phyloP scores from a whole-genome alignment of 2,797 vertebrate species.

The Diplodus puntazzo region DNA sequence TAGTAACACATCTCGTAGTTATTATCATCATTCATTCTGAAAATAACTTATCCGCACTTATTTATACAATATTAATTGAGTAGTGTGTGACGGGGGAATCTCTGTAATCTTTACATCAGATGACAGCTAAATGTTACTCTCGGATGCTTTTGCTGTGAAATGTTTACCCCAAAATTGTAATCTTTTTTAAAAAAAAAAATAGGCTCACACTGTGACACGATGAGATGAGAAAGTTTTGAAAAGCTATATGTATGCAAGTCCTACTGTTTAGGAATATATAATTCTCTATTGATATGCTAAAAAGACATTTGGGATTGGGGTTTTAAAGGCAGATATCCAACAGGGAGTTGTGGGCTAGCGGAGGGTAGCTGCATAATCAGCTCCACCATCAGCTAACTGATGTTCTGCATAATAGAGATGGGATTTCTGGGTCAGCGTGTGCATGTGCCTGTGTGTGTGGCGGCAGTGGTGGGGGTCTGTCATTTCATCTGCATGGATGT shows the following conservation, averaged over 20 bases:
- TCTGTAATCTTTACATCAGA: conserved; percentile 35
- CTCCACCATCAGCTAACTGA: conserved; percentile 83
- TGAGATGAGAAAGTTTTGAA: conserved; percentile 68
- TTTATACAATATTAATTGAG: conserved; percentile 45
- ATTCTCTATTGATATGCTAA: conserved; percentile 84
- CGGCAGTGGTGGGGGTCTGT: conserved; percentile 47
- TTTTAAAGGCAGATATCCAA: conserved; percentile 82
- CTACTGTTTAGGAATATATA: conserved; percentile 82
- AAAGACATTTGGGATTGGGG: conserved; percentile 82
- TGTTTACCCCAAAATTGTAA: conserved; percentile 58
- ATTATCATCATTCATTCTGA: not conserved
- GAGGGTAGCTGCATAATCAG: conserved; percentile 84
- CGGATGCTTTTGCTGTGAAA: conserved; percentile 33
- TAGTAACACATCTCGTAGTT: not conserved
- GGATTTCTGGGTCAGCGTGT: conserved; percentile 80
- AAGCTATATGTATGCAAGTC: conserved; percentile 66
- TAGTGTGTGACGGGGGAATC: conserved; percentile 6
- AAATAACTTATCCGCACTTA: conserved; percentile 19
- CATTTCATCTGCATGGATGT: conserved; percentile 72
- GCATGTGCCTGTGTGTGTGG: conserved; percentile 41
- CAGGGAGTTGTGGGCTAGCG: conserved; percentile 79
- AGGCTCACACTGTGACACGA: conserved; percentile 48
- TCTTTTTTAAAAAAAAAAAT: too few relatives aligned
- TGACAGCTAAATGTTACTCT: conserved; percentile 48
- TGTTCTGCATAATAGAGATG: conserved; percentile 83